A percentile compares a stretch with the other conserved stretches of the same genome.
Conservation (phyloP, 2,888 invertebrate species). For the Sinohyriopsis cumingii region DNA sequence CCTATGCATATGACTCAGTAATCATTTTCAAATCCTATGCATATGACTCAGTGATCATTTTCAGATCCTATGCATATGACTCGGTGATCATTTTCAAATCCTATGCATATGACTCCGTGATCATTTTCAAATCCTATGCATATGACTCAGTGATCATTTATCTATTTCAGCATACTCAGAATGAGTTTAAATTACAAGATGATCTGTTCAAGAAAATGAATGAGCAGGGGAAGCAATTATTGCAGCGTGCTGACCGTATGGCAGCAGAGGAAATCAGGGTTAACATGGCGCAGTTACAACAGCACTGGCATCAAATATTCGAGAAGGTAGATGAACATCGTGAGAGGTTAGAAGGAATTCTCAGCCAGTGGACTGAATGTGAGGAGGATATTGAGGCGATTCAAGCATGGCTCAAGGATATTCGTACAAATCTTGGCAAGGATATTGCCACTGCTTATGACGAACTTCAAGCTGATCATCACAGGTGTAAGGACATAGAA, state of each 20-base stretch:
- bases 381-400: conserved; percentile 67
- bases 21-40: background rate
- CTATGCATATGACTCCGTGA: background rate
- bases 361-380: conserved; percentile 62
- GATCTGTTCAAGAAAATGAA: conserved; percentile 58
- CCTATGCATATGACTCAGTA: background rate
- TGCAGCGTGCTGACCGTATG: conserved; percentile 52
- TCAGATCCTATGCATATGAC: background rate
- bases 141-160: background rate
- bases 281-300: conserved; percentile 49
- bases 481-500: conserved; percentile 65
- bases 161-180: conserved; percentile 49
- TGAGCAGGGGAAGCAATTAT: conserved; percentile 52
- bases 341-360: conserved; percentile 50
- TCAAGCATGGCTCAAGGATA: conserved; percentile 64
- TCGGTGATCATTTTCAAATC: background rate
- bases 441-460: conserved; percentile 64
- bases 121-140: background rate
- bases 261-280: conserved; percentile 49
- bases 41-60: background rate
- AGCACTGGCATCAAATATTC: conserved; percentile 52
- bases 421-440: conserved; percentile 43
- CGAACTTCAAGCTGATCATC: conserved; percentile 60
- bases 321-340: conserved; percentile 52
- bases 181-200: conserved; percentile 59